A percentile compares a stretch with the other conserved stretches of the same genome.
phyloP scores from a whole-genome alignment of 1,140 invertebrate species.

The Platorchestia sp. region DNA sequence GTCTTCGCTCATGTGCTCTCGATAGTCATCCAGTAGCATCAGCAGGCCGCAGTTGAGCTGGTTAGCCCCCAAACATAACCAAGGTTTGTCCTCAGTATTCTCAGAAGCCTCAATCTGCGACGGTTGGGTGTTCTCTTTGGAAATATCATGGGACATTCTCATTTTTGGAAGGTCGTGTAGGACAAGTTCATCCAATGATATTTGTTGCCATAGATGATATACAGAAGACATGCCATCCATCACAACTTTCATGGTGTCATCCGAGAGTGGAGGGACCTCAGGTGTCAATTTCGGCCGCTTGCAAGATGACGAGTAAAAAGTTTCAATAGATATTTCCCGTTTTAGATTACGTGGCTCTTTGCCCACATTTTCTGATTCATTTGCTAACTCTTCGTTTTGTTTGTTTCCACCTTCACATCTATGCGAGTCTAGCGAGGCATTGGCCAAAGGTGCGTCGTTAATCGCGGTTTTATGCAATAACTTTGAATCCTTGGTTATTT shows the following conservation, averaged over 20 bases:
- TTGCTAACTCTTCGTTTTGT: neutral
- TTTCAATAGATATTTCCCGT: neutral
- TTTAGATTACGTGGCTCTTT: neutral
- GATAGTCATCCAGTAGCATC: neutral
- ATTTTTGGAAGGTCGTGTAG: neutral
- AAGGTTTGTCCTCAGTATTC: neutral
- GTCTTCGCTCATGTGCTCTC: neutral
- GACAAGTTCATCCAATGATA: slow-evolving; percentile 24
- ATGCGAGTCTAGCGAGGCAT: neutral
- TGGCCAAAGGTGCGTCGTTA: neutral
- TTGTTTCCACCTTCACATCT: neutral
- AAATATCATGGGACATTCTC: neutral
- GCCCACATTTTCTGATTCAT: neutral
- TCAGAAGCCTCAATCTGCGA: neutral
- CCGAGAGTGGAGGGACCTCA: neutral
- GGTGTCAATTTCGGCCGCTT: neutral
- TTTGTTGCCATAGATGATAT: slow-evolving; percentile 1
- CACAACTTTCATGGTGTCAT: neutral
- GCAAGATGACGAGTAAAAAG: neutral
- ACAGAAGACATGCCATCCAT: neutral
- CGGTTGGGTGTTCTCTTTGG: neutral
- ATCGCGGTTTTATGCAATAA: neutral
- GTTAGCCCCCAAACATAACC: neutral
- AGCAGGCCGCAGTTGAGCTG: neutral
- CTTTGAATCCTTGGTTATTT: neutral